phyloP scores from a whole-genome alignment of 1,140 invertebrate genomes.

The Leucophenga varia region DNA sequence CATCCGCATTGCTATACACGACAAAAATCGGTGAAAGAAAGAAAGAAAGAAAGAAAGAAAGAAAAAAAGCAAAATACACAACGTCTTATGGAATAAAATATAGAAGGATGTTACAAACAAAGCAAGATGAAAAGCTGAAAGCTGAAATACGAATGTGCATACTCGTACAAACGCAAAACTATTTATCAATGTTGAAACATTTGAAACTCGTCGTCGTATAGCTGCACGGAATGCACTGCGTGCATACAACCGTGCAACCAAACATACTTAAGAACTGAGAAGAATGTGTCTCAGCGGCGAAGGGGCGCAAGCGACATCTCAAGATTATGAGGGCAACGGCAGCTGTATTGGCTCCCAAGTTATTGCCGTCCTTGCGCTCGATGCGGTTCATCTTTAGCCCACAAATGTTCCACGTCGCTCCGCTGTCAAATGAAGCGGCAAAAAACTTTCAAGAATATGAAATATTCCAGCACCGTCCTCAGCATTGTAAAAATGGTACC shows the following conservation, averaged over 20 bases:
- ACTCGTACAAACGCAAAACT: constrained; percentile 33
- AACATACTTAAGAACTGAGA: constrained; percentile 5
- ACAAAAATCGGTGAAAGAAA: too few species aligned
- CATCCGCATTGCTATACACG: too few species aligned
- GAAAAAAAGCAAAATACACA: too few species aligned
- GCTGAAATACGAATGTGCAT: not conserved
- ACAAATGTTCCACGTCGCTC: not conserved
- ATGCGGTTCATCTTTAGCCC: too few species aligned
- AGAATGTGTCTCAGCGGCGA: too few species aligned
- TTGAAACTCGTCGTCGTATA: constrained; percentile 42
- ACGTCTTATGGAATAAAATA: too few species aligned
- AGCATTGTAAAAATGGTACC: too few species aligned
- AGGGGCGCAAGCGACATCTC: constrained; percentile 5
- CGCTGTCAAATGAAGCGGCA: constrained; percentile 53
- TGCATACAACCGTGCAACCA: constrained; percentile 5
- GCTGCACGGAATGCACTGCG: not conserved
- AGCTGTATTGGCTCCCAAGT: constrained; percentile 6
- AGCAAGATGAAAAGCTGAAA: too few species aligned
- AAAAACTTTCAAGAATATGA: constrained; percentile 52
- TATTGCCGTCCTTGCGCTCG: too few species aligned
- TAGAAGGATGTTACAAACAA: too few species aligned
- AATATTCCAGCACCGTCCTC: constrained; percentile 49
- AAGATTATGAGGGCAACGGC: constrained; percentile 38
- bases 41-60: not conserved
- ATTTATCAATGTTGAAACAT: constrained; percentile 56